Percentiles rank a stretch among this genome's conserved stretches.
Evolutionary conservation across 2,888 invertebrate species (phyloP).

Genomic region (Drosophila falleni): DNA sequence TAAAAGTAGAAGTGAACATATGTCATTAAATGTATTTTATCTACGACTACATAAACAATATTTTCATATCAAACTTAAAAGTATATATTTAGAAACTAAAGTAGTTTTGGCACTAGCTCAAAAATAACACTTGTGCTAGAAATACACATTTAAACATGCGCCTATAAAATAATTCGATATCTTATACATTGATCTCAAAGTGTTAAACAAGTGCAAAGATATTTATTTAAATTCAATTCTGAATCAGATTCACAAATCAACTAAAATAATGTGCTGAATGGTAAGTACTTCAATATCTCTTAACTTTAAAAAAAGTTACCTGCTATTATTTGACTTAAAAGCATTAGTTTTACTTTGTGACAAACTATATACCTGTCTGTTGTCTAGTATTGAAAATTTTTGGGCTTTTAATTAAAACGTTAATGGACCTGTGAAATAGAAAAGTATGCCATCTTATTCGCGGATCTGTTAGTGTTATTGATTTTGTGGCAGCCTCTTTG

Average conservation of each 20-base stretch:
- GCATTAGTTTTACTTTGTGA: neutral
- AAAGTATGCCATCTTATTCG: constrained; percentile 12
- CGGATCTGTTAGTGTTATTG: constrained; percentile 24
- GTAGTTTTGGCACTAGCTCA: constrained; percentile 5
- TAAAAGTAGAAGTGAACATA: constrained; percentile 5
- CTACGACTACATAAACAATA: constrained; percentile 16
- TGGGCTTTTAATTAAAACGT: constrained; percentile 6
- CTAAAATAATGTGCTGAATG: constrained; percentile 24
- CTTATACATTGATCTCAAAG: constrained; percentile 11
- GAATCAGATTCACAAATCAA: neutral
- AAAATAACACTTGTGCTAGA: constrained; percentile 21
- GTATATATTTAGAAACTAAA: constrained; percentile 15
- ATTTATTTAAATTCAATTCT: constrained; percentile 12
- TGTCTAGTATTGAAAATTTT: neutral
- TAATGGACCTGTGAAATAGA: neutral
- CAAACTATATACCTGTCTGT: neutral
- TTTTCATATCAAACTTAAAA: constrained; percentile 41
- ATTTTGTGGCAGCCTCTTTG: constrained; percentile 38
- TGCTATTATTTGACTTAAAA: neutral
- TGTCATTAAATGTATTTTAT: neutral
- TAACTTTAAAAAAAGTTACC: neutral
- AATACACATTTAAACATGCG: constrained; percentile 9
- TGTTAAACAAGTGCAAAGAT: constrained; percentile 42
- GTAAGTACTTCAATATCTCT: constrained; percentile 25
- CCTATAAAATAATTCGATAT: constrained; percentile 26